Conservation (phyloP, 2,113 vertebrate species). For the Dicrurus megarhynchus region DNA sequence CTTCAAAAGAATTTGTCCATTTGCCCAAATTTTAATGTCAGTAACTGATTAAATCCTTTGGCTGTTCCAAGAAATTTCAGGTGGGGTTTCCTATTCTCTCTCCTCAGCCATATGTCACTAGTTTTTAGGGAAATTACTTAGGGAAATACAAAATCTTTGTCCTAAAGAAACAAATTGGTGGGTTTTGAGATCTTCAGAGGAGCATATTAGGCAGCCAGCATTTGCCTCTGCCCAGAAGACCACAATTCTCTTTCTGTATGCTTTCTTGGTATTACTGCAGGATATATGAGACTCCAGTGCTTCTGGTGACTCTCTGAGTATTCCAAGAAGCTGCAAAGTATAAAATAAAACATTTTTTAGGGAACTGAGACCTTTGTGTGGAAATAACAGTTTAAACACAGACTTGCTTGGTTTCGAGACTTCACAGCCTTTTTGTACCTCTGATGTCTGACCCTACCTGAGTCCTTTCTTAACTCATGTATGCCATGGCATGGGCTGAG, state of each 20-base stretch:
- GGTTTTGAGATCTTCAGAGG: neutral
- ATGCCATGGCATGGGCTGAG: neutral
- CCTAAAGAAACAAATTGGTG: neutral
- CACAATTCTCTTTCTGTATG: neutral
- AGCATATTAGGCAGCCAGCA: neutral
- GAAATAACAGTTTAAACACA: neutral
- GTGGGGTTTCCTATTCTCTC: neutral
- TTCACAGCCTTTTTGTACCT: neutral
- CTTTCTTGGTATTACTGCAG: neutral
- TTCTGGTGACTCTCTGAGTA: neutral
- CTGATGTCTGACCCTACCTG: neutral
- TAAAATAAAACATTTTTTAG: neutral
- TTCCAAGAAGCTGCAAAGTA: neutral
- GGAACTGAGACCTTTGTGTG: neutral
- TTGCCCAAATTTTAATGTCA: neutral
- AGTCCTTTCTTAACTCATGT: neutral
- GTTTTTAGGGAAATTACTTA: neutral
- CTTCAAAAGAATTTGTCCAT: neutral
- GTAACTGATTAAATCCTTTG: neutral
- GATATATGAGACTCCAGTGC: neutral
- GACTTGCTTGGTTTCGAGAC: neutral
- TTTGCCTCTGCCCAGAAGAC: neutral
- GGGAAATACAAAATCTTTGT: neutral
- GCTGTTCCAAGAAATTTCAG: neutral
- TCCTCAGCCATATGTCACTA: neutral